Conservation (phyloP, 2,797 vertebrate genomes). For the Pseudotriccus pelzelni region DNA sequence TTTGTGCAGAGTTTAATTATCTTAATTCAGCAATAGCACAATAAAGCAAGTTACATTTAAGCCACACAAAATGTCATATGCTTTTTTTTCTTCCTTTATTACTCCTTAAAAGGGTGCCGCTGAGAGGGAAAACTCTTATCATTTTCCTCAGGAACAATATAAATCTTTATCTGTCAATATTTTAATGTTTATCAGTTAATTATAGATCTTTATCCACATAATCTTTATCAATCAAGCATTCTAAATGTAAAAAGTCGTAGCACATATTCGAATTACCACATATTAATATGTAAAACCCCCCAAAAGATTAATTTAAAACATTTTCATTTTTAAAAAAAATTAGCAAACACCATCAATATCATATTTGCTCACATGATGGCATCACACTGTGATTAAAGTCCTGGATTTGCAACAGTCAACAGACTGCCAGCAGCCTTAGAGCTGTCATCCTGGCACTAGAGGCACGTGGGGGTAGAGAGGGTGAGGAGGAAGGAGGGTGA, state of each 20-base stretch:
- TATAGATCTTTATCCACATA: conserved; percentile 45
- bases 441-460: background rate
- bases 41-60: background rate
- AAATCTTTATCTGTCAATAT: conserved; percentile 40
- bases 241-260: background rate
- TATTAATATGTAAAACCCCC: background rate
- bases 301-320: background rate
- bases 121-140: background rate
- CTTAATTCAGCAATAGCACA: background rate
- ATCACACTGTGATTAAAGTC: conserved; percentile 6
- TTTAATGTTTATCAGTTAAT: conserved; percentile 53
- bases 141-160: conserved; percentile 39
- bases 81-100: background rate
- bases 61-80: background rate
- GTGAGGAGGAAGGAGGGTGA: background rate
- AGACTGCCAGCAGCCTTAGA: background rate
- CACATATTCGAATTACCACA: background rate
- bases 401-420: background rate
- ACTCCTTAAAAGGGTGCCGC: background rate
- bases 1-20: background rate
- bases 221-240: conserved; percentile 43
- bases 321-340: background rate
- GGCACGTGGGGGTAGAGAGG: background rate
- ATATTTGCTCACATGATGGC: conserved; percentile 17
- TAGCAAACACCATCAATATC: conserved; percentile 2